Conservation (phyloP, 92 coral and sea anemone species). For the Bergia puertoricense region DNA sequence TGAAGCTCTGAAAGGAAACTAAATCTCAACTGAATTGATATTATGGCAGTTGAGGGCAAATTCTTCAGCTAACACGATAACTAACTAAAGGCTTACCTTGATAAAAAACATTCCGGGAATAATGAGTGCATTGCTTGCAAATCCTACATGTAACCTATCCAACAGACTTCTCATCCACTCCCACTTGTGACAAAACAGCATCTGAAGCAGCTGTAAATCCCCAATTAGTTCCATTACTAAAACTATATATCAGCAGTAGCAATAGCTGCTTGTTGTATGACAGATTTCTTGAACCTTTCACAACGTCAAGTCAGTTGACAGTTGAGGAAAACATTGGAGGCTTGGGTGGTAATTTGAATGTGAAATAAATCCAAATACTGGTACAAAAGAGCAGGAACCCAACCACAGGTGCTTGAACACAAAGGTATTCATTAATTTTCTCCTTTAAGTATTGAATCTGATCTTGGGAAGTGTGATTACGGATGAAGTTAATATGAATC, state of each 20-base stretch:
- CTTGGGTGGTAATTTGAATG: slow-evolving; percentile 77
- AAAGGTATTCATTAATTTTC: slow-evolving; percentile 73
- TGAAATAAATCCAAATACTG: slow-evolving; percentile 70
- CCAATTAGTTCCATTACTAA: slow-evolving; percentile 91
- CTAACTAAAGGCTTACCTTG: slow-evolving; percentile 67
- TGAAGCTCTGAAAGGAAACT: too few relatives aligned
- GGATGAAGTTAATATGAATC: slow-evolving; percentile 58
- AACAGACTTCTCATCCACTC: slow-evolving; percentile 86
- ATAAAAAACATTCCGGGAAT: slow-evolving; percentile 79
- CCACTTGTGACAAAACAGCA: slow-evolving; percentile 84
- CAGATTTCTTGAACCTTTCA: slow-evolving; percentile 69
- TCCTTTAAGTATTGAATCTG: slow-evolving; percentile 57
- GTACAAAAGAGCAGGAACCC: slow-evolving; percentile 57
- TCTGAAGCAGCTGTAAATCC: slow-evolving; percentile 90
- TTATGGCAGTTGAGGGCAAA: too few relatives aligned
- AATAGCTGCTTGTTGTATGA: slow-evolving; percentile 69
- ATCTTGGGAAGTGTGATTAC: slow-evolving; percentile 67
- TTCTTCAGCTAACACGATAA: too few relatives aligned
- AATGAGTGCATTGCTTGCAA: slow-evolving; percentile 76
- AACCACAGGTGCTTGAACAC: slow-evolving; percentile 69
- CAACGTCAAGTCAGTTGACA: slow-evolving; percentile 72
- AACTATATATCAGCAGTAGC: slow-evolving; percentile 67
- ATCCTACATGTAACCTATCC: slow-evolving; percentile 79
- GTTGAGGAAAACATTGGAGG: slow-evolving; percentile 89
- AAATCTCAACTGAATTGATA: too few relatives aligned